Base-by-base conservation (phyloP, 2,113 vertebrate genomes). In the Larimichthys crocea region DNA sequence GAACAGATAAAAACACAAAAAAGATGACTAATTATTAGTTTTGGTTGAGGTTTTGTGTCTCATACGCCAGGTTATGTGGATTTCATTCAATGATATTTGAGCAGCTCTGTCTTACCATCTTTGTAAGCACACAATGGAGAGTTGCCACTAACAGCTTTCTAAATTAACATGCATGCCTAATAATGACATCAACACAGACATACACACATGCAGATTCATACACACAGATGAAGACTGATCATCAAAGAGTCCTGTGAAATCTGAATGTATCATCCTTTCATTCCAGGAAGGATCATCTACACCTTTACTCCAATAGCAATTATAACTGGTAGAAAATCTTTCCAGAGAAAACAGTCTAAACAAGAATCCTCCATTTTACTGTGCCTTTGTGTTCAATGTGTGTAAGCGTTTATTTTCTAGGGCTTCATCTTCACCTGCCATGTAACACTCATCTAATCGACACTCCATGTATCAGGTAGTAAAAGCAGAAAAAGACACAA, bases 171-270 rank as follows among this genome's bases (percentile, higher is more conserved):
- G 14, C 10, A 77, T 7, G 50, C 66, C 48, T 29, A 57, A 49
- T 65, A 61, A 68, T 52, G 40, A 67, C 35, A n/a, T 73, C 14
- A n/a, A 10, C 12, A 70, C 49, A 48, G 75, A 66, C 7, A 57
- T 71, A 59, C 17, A 44, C 29, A 42, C 42, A 56, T 46, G 44
- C 44, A 46, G 44, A 46, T 14, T 46, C 44, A 46, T 46, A 48
- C 15, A 76, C 61, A 19, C 49, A 48, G 72, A 65, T 4, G 57
- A 63, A 57, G 61, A 76, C 63, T 74, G 79, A 78, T 80, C 50
- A 68, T 81, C 71, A 74, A 78, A 74, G 17, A 56, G 63, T 66
- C 74, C 57, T 50, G 22, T 63, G 20, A 76, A 76, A 83, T 56
- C 52, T 62, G 46, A 75, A 69, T 46, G 60, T 64, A 67, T 70